These are phyloP conservation scores for Pterostichus niger DNA, from an alignment of 2,888 invertebrate genomes.

Conservation along the genomic window DNA sequence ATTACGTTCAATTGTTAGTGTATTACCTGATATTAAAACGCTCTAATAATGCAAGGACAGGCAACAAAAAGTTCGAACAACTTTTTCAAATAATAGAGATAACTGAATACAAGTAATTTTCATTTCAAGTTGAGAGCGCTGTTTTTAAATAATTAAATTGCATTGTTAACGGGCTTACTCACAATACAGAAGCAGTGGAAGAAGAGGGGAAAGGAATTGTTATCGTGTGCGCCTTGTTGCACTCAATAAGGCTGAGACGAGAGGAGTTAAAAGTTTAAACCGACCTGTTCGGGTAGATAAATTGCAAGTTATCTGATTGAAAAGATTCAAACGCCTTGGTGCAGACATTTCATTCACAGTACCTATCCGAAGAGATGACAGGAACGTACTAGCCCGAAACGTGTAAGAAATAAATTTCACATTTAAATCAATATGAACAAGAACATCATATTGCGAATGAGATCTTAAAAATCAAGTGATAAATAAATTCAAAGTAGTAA, in stretches of 20 bases:
- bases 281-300: slow-evolving; percentile 51
- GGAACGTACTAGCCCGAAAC: too few relatives aligned
- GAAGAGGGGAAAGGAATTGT: slow-evolving; percentile 2
- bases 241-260: slow-evolving; percentile 25
- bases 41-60: slow-evolving; percentile 5
- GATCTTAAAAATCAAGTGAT: too few relatives aligned
- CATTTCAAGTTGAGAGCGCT: slow-evolving; percentile 30
- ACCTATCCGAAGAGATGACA: background rate
- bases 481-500: too few relatives aligned
- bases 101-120: slow-evolving; percentile 18
- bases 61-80: slow-evolving; percentile 12
- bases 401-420: too few relatives aligned
- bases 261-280: slow-evolving; percentile 44
- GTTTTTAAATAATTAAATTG: slow-evolving; percentile 46
- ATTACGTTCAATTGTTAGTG: slow-evolving; percentile 37
- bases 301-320: slow-evolving; percentile 54
- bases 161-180: slow-evolving; percentile 28
- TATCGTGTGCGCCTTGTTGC: slow-evolving; percentile 17
- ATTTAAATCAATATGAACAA: too few relatives aligned
- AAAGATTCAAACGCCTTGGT: slow-evolving; percentile 47
- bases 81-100: slow-evolving; percentile 28
- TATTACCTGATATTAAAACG: slow-evolving; percentile 32
- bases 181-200: background rate
- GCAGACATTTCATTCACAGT: slow-evolving; percentile 48
- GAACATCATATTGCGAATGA: too few relatives aligned